Percentiles rank a stretch among this genome's conserved stretches.
Conservation (phyloP, 2,113 vertebrate genomes). For the Melanerpes aurifrons region DNA sequence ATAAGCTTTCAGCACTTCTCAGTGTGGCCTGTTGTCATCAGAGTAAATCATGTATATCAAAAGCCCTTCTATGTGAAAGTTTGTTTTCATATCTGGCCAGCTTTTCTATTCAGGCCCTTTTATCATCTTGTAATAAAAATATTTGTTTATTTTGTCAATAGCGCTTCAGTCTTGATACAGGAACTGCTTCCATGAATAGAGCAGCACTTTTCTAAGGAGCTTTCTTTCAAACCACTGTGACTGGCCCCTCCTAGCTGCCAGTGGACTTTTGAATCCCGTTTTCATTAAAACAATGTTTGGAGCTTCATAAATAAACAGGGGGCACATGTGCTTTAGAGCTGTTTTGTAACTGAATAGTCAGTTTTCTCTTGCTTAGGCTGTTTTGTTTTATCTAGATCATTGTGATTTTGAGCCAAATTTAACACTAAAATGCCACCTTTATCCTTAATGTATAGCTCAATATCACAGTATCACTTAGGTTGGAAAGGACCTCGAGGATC, state of each 20-base stretch:
- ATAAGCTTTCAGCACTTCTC: constrained; percentile 80
- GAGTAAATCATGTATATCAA: constrained; percentile 80
- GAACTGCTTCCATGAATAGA: constrained; percentile 75
- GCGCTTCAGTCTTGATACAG: constrained; percentile 72
- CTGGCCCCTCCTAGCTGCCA: constrained; percentile 73
- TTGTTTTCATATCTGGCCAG: constrained; percentile 82
- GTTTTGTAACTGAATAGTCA: constrained; percentile 41
- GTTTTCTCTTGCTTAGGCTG: constrained; percentile 33
- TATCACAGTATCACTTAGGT: no score
- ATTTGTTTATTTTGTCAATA: constrained; percentile 82
- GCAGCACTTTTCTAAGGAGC: constrained; percentile 71
- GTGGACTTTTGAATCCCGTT: constrained; percentile 74
- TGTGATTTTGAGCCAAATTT: constrained; percentile 12
- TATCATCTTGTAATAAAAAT: constrained; percentile 82
- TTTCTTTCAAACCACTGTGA: constrained; percentile 73
- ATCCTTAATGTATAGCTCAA: constrained; percentile 22
- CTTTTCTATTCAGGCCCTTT: constrained; percentile 74
- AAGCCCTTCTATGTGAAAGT: constrained; percentile 78
- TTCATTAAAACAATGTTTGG: constrained; percentile 79
- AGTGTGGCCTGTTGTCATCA: constrained; percentile 73
- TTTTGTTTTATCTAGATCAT: constrained; percentile 40
- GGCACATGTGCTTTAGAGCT: constrained; percentile 39
- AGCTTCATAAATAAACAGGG: constrained; percentile 76
- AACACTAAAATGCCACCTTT: constrained; percentile 12
- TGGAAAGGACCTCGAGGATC: no score